Conservation (phyloP, 2,113 vertebrate genomes). For the Romanogobio albipinnatus region DNA sequence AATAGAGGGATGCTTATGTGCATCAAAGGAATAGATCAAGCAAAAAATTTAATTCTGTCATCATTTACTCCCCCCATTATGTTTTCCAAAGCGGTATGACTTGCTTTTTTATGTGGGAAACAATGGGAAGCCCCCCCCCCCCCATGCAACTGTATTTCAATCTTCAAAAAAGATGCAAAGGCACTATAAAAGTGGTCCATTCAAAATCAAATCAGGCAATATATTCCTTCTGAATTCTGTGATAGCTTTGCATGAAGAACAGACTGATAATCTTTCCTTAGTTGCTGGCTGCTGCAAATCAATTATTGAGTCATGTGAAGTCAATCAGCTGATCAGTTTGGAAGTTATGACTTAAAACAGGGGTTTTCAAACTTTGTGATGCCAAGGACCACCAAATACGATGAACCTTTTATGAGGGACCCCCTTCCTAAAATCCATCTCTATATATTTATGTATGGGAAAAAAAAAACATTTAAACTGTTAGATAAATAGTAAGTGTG, state of each 20-base stretch:
- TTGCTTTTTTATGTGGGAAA: neutral
- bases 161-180: neutral
- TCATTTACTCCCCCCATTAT: neutral
- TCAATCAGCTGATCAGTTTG: too few species aligned
- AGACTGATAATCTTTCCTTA: neutral
- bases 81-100: neutral
- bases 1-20: neutral
- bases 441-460: too few species aligned
- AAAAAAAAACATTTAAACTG: too few species aligned
- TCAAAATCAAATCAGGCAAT: too few species aligned
- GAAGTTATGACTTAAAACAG: too few species aligned
- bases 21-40: neutral
- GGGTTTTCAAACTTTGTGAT: too few species aligned
- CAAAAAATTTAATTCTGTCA: neutral
- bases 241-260: neutral
- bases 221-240: neutral
- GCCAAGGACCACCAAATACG: too few species aligned
- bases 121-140: neutral
- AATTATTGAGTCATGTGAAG: neutral
- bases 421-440: too few species aligned
- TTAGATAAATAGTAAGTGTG: too few species aligned
- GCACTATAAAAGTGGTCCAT: neutral
- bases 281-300: neutral
- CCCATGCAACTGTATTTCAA: neutral
- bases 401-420: too few species aligned